Evolutionary conservation across 2,113 vertebrate species (phyloP).

Genomic region (Baryphthengus martii): DNA sequence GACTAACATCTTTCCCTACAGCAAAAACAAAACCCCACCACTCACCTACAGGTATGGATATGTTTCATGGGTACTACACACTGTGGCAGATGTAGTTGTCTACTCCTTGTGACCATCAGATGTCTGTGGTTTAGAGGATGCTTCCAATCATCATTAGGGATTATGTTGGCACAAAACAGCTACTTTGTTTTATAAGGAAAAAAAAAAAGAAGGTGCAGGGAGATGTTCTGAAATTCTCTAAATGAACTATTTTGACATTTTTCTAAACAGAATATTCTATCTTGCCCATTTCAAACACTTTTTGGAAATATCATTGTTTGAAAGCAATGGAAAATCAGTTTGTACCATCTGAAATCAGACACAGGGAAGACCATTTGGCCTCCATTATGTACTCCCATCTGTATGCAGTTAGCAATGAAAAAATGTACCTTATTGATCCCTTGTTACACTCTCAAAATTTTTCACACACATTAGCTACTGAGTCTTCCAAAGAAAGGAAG

Average conservation of each 20-base stretch:
- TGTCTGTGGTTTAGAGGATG: not conserved
- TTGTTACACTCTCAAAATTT: not conserved
- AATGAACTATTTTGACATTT: not conserved
- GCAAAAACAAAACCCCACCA: not conserved
- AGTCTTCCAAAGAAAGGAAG: not conserved
- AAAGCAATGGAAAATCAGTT: not conserved
- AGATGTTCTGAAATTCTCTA: not conserved
- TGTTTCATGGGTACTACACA: not conserved
- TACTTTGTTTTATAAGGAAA: not conserved
- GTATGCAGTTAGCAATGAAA: fast-evolving
- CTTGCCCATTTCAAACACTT: not conserved
- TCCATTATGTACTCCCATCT: not conserved
- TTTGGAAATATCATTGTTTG: not conserved
- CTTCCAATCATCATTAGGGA: not conserved
- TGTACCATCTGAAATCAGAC: not conserved
- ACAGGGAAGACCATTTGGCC: not conserved
- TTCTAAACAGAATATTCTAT: not conserved
- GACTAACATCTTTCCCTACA: not conserved
- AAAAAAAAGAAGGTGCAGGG: not conserved
- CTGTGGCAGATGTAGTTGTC: fast-evolving
- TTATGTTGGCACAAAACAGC: not conserved
- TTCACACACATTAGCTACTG: not conserved
- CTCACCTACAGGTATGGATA: not conserved
- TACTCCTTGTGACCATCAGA: not conserved
- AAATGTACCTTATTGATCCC: not conserved